These are phyloP conservation scores for Metridium senile DNA, from an alignment of 92 coral and sea anemone genomes.

Conservation along the genomic window DNA sequence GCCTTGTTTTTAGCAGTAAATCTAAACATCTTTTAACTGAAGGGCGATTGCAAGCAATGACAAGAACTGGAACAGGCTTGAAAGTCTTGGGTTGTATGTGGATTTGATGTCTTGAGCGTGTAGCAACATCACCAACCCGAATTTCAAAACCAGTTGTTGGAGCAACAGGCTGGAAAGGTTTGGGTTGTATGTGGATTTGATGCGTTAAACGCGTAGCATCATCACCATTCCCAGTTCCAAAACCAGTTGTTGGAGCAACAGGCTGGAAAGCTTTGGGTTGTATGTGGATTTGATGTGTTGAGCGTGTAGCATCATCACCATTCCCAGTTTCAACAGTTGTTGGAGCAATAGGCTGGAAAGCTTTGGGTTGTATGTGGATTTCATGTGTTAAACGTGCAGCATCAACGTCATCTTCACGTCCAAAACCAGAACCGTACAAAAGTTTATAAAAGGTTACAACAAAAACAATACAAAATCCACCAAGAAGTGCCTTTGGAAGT, in stretches of 20 bases:
- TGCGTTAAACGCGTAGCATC: no score
- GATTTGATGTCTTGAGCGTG: no score
- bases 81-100: no score
- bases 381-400: no score
- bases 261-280: no score
- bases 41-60: conserved; percentile 95
- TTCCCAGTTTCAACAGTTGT: not conserved
- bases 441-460: conserved; percentile 1
- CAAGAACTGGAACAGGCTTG: conserved; percentile 74
- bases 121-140: not conserved
- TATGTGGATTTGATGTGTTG: no score
- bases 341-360: not conserved
- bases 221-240: no score
- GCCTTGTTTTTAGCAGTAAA: conserved; percentile 63
- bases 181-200: no score
- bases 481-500: conserved; percentile 8
- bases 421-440: not conserved
- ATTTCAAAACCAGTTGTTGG: not conserved
- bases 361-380: no score
- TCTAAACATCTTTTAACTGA: conserved; percentile 73
- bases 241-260: not conserved
- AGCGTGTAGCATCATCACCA: not conserved
- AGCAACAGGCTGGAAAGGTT: not conserved
- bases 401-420: no score
- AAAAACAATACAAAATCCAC: conserved; percentile 4